Evolutionary conservation across 2,888 invertebrate genomes (phyloP).

Genomic region (Metacarcinus magister): DNA sequence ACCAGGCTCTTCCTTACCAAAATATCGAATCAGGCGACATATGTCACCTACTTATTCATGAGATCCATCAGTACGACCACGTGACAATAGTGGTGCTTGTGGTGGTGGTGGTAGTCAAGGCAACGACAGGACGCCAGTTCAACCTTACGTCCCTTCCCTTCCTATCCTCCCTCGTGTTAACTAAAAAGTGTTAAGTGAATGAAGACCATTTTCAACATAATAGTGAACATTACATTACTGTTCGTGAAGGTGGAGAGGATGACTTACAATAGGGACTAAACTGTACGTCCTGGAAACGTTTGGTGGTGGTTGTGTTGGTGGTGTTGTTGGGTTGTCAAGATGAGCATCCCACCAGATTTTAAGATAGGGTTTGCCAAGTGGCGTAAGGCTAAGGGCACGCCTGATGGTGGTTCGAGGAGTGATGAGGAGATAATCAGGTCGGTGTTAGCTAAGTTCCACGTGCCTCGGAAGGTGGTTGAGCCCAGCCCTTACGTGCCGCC

Average conservation of each 20-base stretch:
- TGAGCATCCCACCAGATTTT: neutral
- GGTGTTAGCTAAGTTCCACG: slow-evolving; percentile 55
- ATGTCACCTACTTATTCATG: too few relatives aligned
- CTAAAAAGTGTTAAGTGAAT: neutral
- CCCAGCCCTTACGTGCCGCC: slow-evolving; percentile 70
- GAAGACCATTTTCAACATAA: neutral
- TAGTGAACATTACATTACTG: neutral
- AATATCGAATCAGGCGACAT: too few relatives aligned
- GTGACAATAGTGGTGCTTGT: neutral
- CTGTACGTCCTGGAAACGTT: neutral
- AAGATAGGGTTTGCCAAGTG: slow-evolving; percentile 3
- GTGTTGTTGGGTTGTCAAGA: neutral
- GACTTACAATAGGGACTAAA: neutral
- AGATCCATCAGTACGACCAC: neutral
- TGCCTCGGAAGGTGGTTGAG: slow-evolving; percentile 7
- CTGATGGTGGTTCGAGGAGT: neutral
- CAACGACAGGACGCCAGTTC: neutral
- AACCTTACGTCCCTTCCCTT: neutral
- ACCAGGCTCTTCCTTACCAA: too few relatives aligned
- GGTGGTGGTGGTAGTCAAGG: slow-evolving; percentile 2
- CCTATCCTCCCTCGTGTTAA: neutral
- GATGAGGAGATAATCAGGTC: slow-evolving; percentile 40
- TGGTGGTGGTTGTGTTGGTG: neutral
- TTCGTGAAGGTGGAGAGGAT: neutral
- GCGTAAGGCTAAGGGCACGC: neutral